Evolutionary conservation across 2,113 vertebrate genomes (phyloP).

Genomic region (Euleptes europaea): DNA sequence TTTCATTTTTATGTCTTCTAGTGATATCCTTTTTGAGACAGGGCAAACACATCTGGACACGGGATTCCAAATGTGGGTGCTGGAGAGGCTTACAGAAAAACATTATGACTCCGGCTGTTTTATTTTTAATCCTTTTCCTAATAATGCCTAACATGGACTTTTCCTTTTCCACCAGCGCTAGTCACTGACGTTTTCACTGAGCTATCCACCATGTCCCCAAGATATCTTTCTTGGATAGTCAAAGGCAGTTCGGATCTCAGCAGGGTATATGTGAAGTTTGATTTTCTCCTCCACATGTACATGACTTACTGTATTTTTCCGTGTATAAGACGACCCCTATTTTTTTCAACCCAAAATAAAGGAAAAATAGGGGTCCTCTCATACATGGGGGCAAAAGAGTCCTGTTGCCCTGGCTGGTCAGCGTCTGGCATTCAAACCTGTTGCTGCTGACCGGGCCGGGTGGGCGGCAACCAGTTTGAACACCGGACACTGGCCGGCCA

Average conservation of each 20-base stretch:
- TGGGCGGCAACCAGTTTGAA: too few species aligned
- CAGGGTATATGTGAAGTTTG: not conserved
- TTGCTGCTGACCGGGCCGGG: too few species aligned
- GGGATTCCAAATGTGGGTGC: not conserved
- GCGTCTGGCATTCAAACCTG: too few species aligned
- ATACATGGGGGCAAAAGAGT: too few species aligned
- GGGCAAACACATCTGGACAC: not conserved
- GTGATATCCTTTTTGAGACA: not conserved
- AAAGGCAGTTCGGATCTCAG: not conserved
- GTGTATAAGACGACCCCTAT: too few species aligned
- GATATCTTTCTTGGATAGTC: not conserved
- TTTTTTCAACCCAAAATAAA: too few species aligned
- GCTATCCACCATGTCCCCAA: not conserved
- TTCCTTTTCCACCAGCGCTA: not conserved
- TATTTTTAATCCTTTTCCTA: not conserved
- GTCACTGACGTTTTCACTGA: not conserved
- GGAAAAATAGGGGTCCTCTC: too few species aligned
- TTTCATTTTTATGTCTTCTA: not conserved
- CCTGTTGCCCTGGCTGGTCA: too few species aligned
- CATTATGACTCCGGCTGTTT: not conserved
- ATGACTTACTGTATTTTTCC: too few species aligned
- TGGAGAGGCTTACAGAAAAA: not conserved
- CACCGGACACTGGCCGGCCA: too few species aligned
- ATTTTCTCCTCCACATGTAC: not conserved
- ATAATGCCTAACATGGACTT: not conserved